Percentiles rank a stretch among this genome's conserved stretches.
phyloP scores from a whole-genome alignment of 2,888 invertebrate species.

The Caenorhabditis sp. region DNA sequence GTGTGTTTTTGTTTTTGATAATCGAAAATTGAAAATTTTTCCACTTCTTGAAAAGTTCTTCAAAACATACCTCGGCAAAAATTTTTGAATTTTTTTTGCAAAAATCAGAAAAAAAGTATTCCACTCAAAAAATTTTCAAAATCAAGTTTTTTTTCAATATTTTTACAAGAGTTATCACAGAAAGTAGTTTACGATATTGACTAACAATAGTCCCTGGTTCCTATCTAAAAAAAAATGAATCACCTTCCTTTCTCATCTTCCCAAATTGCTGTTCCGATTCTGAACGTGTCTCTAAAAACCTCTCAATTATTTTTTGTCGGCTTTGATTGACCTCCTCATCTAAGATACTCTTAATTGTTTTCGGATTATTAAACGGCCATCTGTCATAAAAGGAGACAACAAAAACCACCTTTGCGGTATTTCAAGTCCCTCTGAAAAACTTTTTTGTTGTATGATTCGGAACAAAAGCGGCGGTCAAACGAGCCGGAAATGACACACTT shows the following conservation, averaged over 20 bases:
- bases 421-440: background rate
- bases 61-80: no score
- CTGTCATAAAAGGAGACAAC: background rate
- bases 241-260: background rate
- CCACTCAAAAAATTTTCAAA: no score
- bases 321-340: conserved; percentile 5
- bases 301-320: background rate
- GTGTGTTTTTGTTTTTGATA: conserved; percentile 7
- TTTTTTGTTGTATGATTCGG: background rate
- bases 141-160: no score
- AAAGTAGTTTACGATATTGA: no score
- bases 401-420: background rate
- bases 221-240: no score
- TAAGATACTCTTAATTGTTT: conserved; percentile 1
- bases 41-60: no score
- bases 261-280: background rate
- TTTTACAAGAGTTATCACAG: no score
- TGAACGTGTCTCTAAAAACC: background rate
- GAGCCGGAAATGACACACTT: conserved; percentile 8
- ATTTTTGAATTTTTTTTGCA: no score
- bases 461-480: background rate
- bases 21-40: no score
- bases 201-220: no score
- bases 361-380: background rate
- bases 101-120: no score